phyloP scores from a whole-genome alignment of 2,797 vertebrate species.

The Poecilia gillii region DNA sequence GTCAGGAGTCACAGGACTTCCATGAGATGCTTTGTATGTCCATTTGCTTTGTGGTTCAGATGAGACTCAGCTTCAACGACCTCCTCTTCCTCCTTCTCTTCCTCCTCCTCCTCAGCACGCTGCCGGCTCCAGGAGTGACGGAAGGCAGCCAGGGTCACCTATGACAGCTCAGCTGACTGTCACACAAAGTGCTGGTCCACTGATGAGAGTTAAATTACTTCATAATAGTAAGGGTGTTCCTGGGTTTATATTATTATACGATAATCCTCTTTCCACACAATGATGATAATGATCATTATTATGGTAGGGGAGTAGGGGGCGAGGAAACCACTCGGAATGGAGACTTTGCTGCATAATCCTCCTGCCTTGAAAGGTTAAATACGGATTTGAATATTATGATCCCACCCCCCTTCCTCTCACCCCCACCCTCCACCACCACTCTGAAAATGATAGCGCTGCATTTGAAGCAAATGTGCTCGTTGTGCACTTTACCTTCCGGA shows the following conservation, averaged over 20 bases:
- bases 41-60: slow-evolving; percentile 30
- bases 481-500: slow-evolving; percentile 74
- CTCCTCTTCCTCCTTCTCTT: too few species aligned
- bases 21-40: slow-evolving; percentile 17
- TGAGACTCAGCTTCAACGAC: too few species aligned
- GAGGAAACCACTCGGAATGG: slow-evolving; percentile 78
- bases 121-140: slow-evolving; percentile 64
- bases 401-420: slow-evolving; percentile 30
- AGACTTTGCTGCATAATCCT: slow-evolving; percentile 85
- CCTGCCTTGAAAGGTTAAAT: slow-evolving; percentile 85
- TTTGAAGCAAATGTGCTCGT: slow-evolving; percentile 78
- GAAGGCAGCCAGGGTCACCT: slow-evolving; percentile 74
- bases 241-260: slow-evolving; percentile 84
- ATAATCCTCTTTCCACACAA: slow-evolving; percentile 86
- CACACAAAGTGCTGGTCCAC: slow-evolving; percentile 70
- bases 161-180: slow-evolving; percentile 76
- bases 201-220: slow-evolving; percentile 83
- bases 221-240: slow-evolving; percentile 83
- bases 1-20: neutral
- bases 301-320: slow-evolving; percentile 81
- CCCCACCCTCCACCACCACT: slow-evolving; percentile 24
- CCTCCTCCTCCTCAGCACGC: slow-evolving; percentile 17
- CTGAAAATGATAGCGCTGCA: slow-evolving; percentile 76
- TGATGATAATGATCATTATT: slow-evolving; percentile 87
- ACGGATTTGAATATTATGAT: slow-evolving; percentile 86